Evolutionary conservation across 2,113 vertebrate species (phyloP), one percentile per base, ranked within the genome.

Genomic region (Jacana jacana): DNA sequence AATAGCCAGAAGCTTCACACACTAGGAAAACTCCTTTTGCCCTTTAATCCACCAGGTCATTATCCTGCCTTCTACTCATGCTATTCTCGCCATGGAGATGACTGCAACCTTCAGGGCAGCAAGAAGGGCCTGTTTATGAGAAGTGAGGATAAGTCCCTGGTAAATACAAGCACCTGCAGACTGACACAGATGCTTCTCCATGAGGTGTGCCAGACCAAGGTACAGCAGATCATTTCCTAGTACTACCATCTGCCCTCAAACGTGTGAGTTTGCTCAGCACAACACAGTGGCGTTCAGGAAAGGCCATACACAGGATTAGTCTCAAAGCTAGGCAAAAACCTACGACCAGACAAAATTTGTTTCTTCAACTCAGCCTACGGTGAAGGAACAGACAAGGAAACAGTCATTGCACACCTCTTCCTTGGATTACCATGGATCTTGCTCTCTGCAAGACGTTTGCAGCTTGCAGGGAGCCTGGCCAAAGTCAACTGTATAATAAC

Each of bases 131-230:
- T 91, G 65, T 89, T 96, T 84, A 75, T 84, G 89, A 95, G 92
- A 86, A 66, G 20, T 9, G 44, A 88, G 87, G 30, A 27, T 13
- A 75, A 88, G 81, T 10, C 57, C 52, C 66, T 82, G 82, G 92
- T 61, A 96, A 96, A 95, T 63, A 97, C 52, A 69, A 86, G 82
- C 85, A 95, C 54, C 94, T 96, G 90, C 79, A 93, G 52, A 65
- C 55, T 81, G 54, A 69, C n/a, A 33, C 31, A 60, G 40, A 57
- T 37, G 52, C 55, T 72, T 27, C n/a, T 89, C 63, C 10, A 6
- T 5, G 17, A 76, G 57, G 11, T 51, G 18, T 5, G 1, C 31
- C 58, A 90, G 37, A 57, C 35, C 13, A 48, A 81, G 44, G 71
- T 13, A 90, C 7, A 68, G 63, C 5, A 6, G 73, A 44, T 39